Evolutionary conservation across 2,888 invertebrate species (phyloP).

Genomic region (Rhingia rostrata): DNA sequence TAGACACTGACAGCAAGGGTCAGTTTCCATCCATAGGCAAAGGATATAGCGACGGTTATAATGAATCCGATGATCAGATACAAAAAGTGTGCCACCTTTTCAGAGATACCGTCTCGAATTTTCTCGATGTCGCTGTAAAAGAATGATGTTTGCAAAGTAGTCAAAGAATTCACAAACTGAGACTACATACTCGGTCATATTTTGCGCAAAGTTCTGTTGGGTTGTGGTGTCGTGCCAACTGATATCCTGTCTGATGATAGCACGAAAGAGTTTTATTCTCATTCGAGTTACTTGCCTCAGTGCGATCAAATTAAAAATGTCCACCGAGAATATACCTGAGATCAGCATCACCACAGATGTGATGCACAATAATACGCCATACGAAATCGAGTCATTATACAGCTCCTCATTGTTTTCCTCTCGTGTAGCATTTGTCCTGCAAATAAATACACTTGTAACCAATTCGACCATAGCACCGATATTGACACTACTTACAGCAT

Average conservation of each 20-base stretch:
- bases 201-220: conserved; percentile 89
- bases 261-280: conserved; percentile 85
- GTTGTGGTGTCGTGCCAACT: conserved; percentile 89
- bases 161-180: no score
- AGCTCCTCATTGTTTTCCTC: conserved; percentile 86
- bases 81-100: conserved; percentile 90
- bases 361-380: conserved; percentile 86
- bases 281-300: conserved; percentile 86
- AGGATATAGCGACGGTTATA: conserved; percentile 88
- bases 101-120: conserved; percentile 92
- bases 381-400: conserved; percentile 87
- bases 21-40: conserved; percentile 93
- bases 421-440: conserved; percentile 84
- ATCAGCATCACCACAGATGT: conserved; percentile 86
- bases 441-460: conserved; percentile 35
- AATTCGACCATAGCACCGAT: neutral
- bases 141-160: no score
- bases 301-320: conserved; percentile 87
- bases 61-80: conserved; percentile 83
- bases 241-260: conserved; percentile 89
- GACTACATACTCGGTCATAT: conserved; percentile 88
- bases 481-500: conserved; percentile 83
- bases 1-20: conserved; percentile 91
- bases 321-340: conserved; percentile 86
- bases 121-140: conserved; percentile 88